Evolutionary conservation across 2,113 vertebrate genomes (phyloP).

Genomic region (Neogale vison): DNA sequence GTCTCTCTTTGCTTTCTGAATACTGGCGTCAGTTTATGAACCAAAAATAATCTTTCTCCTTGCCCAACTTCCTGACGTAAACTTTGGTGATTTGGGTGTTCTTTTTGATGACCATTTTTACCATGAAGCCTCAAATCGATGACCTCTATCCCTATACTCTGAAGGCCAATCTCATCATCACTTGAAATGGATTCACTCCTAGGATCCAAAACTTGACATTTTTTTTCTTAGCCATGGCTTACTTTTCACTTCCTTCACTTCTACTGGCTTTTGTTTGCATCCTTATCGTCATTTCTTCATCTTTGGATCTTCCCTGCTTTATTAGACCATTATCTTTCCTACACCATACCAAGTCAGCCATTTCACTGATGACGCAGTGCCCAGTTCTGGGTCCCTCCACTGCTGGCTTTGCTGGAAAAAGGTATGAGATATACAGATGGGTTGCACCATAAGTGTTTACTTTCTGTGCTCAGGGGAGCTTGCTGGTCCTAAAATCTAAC

Average conservation of each 20-base stretch:
- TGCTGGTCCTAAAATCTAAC: neutral
- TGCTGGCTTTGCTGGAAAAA: neutral
- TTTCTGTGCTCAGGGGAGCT: neutral
- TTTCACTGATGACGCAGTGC: neutral
- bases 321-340: neutral
- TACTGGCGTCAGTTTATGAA: neutral
- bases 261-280: neutral
- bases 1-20: neutral
- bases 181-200: neutral
- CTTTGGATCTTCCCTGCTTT: neutral
- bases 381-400: neutral
- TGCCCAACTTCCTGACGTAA: neutral
- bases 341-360: no score
- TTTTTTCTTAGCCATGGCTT: neutral
- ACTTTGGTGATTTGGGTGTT: neutral
- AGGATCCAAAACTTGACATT: neutral
- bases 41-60: neutral
- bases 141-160: neutral
- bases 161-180: neutral
- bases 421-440: neutral
- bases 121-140: neutral
- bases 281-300: neutral
- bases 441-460: no score
- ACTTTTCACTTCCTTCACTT: neutral
- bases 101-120: neutral